These are phyloP conservation scores for Neopelma chrysocephalum DNA, from an alignment of 2,797 vertebrate genomes.

Conservation along the genomic window DNA sequence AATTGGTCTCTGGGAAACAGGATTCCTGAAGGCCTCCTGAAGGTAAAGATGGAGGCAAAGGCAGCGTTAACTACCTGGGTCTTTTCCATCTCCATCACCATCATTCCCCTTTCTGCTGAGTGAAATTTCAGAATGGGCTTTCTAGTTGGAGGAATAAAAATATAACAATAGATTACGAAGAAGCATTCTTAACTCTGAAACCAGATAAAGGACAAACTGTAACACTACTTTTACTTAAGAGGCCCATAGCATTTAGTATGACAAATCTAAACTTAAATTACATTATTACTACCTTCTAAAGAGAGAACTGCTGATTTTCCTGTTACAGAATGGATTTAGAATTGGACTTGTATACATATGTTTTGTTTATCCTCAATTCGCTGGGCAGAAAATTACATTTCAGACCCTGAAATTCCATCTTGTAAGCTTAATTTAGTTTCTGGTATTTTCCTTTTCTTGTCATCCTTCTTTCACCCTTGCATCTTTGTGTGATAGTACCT, in stretches of 20 bases:
- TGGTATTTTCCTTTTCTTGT: background rate
- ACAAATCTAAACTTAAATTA: background rate
- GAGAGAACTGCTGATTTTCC: background rate
- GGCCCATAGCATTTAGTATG: background rate
- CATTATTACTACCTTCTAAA: background rate
- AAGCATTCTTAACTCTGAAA: background rate
- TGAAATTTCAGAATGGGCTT: background rate
- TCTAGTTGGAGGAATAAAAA: background rate
- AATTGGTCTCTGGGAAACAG: background rate
- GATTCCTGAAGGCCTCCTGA: background rate
- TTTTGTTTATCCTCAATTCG: background rate
- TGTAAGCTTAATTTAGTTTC: background rate
- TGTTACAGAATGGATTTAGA: background rate
- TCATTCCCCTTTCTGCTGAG: background rate
- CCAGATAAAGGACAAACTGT: background rate
- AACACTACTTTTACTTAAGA: background rate
- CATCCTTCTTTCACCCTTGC: background rate
- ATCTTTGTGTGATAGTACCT: background rate
- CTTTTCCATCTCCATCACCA: background rate
- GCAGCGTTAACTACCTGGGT: background rate
- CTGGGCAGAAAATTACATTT: background rate
- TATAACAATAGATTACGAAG: background rate
- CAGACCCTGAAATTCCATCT: background rate
- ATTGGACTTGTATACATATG: background rate
- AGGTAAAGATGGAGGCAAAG: background rate